Conservation (phyloP, 2,113 vertebrate genomes). For the Amia ocellicauda region DNA sequence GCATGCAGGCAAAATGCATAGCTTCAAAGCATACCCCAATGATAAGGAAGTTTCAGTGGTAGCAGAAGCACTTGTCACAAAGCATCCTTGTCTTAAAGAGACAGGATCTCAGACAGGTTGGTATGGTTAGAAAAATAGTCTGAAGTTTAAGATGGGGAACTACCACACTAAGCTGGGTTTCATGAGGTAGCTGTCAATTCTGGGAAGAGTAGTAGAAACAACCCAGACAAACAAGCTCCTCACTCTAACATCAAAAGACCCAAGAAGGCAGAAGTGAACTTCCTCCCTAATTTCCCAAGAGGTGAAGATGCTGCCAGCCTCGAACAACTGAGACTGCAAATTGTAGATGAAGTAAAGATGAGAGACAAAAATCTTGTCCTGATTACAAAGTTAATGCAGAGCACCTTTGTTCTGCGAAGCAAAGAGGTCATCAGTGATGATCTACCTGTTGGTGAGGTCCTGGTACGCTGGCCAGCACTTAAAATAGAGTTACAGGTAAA, state of each 20-base stretch:
- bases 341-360: slow-evolving; percentile 20
- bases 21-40: slow-evolving; percentile 22
- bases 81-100: slow-evolving; percentile 27
- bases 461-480: slow-evolving; percentile 32
- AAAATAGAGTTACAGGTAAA: slow-evolving; percentile 30
- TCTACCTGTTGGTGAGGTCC: slow-evolving; percentile 15
- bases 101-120: slow-evolving; percentile 28
- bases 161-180: slow-evolving; percentile 19
- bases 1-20: slow-evolving; percentile 25
- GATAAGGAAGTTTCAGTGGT: slow-evolving; percentile 10
- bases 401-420: slow-evolving; percentile 22
- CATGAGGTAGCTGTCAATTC: slow-evolving; percentile 28
- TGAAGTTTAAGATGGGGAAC: slow-evolving; percentile 32
- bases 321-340: slow-evolving; percentile 16
- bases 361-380: slow-evolving; percentile 8
- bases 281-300: slow-evolving; percentile 30
- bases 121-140: slow-evolving; percentile 25
- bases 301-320: slow-evolving; percentile 24
- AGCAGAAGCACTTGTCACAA: slow-evolving; percentile 27
- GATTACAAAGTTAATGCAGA: slow-evolving; percentile 27
- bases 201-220: slow-evolving; percentile 27
- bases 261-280: slow-evolving; percentile 30
- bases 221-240: slow-evolving; percentile 24
- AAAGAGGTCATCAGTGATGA: slow-evolving; percentile 22
- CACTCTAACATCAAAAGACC: slow-evolving; percentile 29